Conservation (phyloP, 2,797 vertebrate genomes). For the Crocodylus rhombifer region DNA sequence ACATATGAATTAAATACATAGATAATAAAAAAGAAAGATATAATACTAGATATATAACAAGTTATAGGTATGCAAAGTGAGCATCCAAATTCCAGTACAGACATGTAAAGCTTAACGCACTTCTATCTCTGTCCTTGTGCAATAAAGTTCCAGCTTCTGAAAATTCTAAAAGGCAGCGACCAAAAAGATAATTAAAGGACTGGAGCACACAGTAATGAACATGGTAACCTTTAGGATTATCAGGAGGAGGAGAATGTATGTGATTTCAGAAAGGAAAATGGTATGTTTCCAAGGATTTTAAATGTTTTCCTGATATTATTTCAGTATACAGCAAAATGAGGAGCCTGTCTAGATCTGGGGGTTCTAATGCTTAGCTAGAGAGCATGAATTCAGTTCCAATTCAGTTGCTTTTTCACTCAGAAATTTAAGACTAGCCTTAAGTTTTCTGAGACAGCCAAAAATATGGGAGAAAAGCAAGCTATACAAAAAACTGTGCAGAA, state of each 20-base stretch:
- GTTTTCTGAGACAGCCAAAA: not conserved
- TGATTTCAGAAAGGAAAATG: not conserved
- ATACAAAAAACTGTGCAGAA: rapidly evolving
- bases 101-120: not conserved
- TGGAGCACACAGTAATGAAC: not conserved
- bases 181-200: not conserved
- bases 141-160: not conserved
- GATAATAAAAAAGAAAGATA: not conserved
- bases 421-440: conserved; percentile 5
- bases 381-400: not conserved
- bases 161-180: not conserved
- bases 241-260: not conserved
- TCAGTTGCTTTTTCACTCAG: not conserved
- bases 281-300: not conserved
- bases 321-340: not conserved
- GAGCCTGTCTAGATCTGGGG: not conserved
- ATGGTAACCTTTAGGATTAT: not conserved
- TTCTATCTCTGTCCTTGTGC: not conserved
- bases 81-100: not conserved
- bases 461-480: not conserved
- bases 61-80: not conserved
- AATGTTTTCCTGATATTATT: not conserved
- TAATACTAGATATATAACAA: not conserved
- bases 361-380: not conserved
- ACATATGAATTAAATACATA: no score